Conservation (phyloP, 2,888 invertebrate genomes). For the Omphaloscelis lunosa region DNA sequence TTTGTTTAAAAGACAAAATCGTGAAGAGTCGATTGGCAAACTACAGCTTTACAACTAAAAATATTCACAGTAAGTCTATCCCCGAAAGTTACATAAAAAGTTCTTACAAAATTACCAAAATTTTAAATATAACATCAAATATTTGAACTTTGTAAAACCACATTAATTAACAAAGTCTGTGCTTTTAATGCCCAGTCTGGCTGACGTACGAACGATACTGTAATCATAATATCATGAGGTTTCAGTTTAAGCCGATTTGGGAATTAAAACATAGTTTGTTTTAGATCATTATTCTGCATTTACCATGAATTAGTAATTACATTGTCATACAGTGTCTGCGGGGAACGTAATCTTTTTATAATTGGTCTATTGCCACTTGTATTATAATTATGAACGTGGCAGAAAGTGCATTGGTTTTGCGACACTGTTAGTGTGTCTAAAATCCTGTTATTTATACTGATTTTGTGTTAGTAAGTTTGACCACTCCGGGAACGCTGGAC, state of each 20-base stretch:
- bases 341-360: conserved; percentile 9
- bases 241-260: conserved; percentile 46
- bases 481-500: no score
- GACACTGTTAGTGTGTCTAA: background rate
- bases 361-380: conserved; percentile 1
- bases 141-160: conserved; percentile 41
- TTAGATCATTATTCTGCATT: conserved; percentile 43
- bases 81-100: conserved; percentile 1
- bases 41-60: background rate
- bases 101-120: background rate
- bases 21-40: background rate
- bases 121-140: conserved; percentile 23
- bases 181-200: conserved; percentile 26
- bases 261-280: conserved; percentile 46
- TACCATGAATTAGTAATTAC: conserved; percentile 17
- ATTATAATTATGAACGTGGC: conserved; percentile 9
- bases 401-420: background rate
- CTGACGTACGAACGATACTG: conserved; percentile 27
- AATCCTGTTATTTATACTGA: background rate
- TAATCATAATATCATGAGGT: conserved; percentile 48
- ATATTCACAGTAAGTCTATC: background rate
- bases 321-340: conserved; percentile 10
- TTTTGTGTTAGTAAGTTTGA: background rate
- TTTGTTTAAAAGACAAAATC: background rate
- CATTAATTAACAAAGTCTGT: conserved; percentile 60